phyloP scores from a whole-genome alignment of 2,888 invertebrate genomes.

The Tortrix viridana region DNA sequence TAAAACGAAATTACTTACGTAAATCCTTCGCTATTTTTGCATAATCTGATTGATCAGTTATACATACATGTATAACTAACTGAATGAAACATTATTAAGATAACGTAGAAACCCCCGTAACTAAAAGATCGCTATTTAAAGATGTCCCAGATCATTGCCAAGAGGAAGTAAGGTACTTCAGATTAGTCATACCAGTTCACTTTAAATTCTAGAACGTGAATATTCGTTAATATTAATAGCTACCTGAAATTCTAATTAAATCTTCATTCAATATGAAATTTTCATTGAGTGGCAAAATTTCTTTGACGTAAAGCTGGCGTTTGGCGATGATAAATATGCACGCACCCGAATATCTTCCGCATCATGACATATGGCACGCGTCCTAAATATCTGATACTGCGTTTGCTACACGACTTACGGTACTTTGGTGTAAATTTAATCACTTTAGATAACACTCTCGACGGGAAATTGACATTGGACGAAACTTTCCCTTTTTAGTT shows the following conservation, averaged over 20 bases:
- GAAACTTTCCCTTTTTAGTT: too few relatives aligned
- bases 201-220: constrained; percentile 21
- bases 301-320: constrained; percentile 26
- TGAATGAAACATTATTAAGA: neutral
- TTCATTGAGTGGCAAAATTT: constrained; percentile 34
- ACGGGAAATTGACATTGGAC: too few relatives aligned
- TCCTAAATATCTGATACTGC: constrained; percentile 55
- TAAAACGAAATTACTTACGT: neutral
- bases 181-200: constrained; percentile 25
- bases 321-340: constrained; percentile 46
- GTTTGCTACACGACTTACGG: constrained; percentile 6
- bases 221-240: constrained; percentile 32
- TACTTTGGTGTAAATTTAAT: too few relatives aligned
- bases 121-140: constrained; percentile 17
- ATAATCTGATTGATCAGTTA: too few relatives aligned
- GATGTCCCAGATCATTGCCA: constrained; percentile 29
- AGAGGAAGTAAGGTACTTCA: constrained; percentile 33
- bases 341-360: constrained; percentile 60
- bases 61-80: too few relatives aligned
- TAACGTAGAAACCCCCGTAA: neutral
- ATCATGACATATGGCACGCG: constrained; percentile 63
- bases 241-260: constrained; percentile 26
- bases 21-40: neutral
- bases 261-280: constrained; percentile 32
- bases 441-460: too few relatives aligned